A percentile compares a stretch with the other conserved stretches of the same genome.
Evolutionary conservation across 2,888 invertebrate genomes (phyloP).

Genomic region (Hemaris fuciformis): DNA sequence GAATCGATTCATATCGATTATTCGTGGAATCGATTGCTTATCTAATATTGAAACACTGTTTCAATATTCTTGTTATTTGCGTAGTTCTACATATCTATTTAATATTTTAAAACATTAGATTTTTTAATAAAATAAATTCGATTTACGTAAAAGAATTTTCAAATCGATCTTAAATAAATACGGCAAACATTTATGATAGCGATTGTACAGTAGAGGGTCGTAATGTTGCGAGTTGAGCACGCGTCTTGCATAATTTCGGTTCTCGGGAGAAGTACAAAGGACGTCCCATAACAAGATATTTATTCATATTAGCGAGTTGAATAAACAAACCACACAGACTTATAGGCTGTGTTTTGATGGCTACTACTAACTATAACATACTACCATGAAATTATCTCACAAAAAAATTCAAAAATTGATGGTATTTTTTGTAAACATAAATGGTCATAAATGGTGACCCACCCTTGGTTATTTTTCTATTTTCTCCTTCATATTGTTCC

Average conservation of each 20-base stretch:
- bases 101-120: background rate
- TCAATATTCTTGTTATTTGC: no score
- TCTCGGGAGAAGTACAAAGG: constrained; percentile 19
- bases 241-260: constrained; percentile 41
- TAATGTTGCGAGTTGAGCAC: constrained; percentile 22
- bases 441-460: no score
- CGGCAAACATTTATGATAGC: background rate
- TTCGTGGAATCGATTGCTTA: no score
- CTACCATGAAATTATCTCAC: no score
- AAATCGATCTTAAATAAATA: background rate
- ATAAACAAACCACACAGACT: background rate
- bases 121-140: background rate
- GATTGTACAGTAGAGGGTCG: constrained; percentile 9
- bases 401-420: no score
- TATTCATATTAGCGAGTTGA: background rate
- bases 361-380: no score
- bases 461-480: no score
- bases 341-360: no score
- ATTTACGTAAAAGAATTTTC: background rate
- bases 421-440: no score
- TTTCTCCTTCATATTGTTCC: no score
- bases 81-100: no score
- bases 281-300: background rate
- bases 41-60: no score
- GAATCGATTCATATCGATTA: background rate